Evolutionary conservation across 1,140 invertebrate species (phyloP).

Genomic region (Schlechtendalia chinensis): DNA sequence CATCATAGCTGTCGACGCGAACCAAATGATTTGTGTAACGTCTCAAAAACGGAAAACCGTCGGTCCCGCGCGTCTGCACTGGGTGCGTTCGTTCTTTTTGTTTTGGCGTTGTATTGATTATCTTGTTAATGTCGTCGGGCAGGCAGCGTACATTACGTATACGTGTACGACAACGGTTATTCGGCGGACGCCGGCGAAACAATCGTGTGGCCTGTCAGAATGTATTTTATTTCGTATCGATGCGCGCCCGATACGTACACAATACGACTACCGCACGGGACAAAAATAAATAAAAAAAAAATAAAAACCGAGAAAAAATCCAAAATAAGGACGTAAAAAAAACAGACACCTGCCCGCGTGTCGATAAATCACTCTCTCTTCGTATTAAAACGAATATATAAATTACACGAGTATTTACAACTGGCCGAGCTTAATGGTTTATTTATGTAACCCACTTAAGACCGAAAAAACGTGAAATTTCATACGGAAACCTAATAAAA

Average conservation of each 20-base stretch:
- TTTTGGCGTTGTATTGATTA: slow-evolving; percentile 6
- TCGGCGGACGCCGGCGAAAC: slow-evolving; percentile 22
- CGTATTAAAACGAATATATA: background rate
- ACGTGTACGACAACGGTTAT: background rate
- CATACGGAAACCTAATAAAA: background rate
- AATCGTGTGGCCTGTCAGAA: slow-evolving; percentile 11
- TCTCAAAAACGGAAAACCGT: background rate
- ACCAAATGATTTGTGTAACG: slow-evolving; percentile 23
- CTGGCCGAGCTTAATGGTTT: slow-evolving; percentile 41
- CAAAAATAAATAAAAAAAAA: background rate
- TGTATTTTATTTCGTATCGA: slow-evolving; percentile 33
- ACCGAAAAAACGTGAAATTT: background rate
- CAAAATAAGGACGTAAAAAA: slow-evolving; percentile 7
- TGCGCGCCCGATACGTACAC: background rate
- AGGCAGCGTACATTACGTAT: background rate
- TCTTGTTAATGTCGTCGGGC: slow-evolving; percentile 31
- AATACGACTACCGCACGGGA: too few species aligned
- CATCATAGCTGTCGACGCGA: too few species aligned
- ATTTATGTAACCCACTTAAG: slow-evolving; percentile 44
- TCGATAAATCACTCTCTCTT: slow-evolving; percentile 34
- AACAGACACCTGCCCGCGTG: slow-evolving; percentile 8
- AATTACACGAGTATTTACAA: slow-evolving; percentile 28
- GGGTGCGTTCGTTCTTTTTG: background rate
- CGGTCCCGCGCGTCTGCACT: background rate
- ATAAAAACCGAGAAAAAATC: background rate